A percentile compares a stretch with the other conserved stretches of the same genome.
Conservation (phyloP, 2,797 vertebrate genomes). For the Acropternis orthonyx region DNA sequence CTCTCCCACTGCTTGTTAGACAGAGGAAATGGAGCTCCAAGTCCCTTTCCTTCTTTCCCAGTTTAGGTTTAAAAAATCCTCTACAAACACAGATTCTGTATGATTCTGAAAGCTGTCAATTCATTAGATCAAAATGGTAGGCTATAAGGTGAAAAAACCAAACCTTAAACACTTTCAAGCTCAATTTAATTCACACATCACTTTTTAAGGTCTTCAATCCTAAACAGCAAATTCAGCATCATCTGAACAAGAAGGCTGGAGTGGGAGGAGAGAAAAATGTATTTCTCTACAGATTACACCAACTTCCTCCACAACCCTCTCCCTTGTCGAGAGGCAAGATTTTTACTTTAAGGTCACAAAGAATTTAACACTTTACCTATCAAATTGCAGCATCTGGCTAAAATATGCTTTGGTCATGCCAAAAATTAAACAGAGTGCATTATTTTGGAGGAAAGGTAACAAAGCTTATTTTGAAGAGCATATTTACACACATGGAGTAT, state of each 20-base stretch:
- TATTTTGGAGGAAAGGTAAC: not conserved
- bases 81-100: not conserved
- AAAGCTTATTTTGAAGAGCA: not conserved
- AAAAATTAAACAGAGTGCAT: not conserved
- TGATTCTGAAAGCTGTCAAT: not conserved
- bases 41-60: not conserved
- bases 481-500: not conserved
- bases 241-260: not conserved
- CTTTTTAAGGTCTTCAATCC: not conserved
- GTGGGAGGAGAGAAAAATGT: not conserved
- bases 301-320: not conserved
- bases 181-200: not conserved
- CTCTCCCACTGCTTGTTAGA: not conserved
- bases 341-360: not conserved
- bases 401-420: not conserved
- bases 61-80: not conserved
- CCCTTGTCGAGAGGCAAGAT: rapidly evolving
- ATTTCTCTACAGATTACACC: not conserved
- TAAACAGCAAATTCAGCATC: not conserved
- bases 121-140: not conserved
- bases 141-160: not conserved
- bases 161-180: not conserved
- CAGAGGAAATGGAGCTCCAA: not conserved
- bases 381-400: not conserved
- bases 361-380: not conserved